Percentiles rank a stretch among this genome's conserved stretches.
phyloP scores from a whole-genome alignment of 2,888 invertebrate genomes.

The Lordiphosa andalusiaca region DNA sequence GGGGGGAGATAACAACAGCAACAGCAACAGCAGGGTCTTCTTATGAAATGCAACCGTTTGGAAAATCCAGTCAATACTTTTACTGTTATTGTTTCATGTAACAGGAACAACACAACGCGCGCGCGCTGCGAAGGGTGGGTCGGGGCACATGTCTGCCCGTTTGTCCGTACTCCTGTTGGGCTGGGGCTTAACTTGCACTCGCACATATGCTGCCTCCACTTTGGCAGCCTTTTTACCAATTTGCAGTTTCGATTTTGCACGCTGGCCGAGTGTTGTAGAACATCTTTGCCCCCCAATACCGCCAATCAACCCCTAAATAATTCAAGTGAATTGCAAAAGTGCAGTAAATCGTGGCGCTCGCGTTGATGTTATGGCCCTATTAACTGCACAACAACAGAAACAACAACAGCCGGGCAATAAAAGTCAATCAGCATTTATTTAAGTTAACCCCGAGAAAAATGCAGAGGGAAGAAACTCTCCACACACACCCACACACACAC shows the following conservation, averaged over 20 bases:
- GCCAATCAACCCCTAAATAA: conserved; percentile 41
- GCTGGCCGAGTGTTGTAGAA: conserved; percentile 30
- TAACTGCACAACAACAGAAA: conserved; percentile 38
- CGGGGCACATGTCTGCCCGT: no score
- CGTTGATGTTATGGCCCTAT: conserved; percentile 47
- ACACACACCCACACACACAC: conserved; percentile 21
- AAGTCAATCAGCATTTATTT: conserved; percentile 74
- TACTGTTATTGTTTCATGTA: conserved; percentile 73
- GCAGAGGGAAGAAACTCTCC: conserved; percentile 21
- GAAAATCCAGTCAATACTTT: conserved; percentile 75
- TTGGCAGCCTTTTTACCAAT: conserved; percentile 59
- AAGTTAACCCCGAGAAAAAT: conserved; percentile 51
- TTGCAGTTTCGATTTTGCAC: conserved; percentile 65
- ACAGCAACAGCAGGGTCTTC: conserved; percentile 31
- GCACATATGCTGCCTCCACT: conserved; percentile 54
- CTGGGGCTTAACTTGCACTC: conserved; percentile 33
- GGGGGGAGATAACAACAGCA: conserved; percentile 16
- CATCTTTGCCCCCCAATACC: conserved; percentile 20
- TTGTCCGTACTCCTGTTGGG: conserved; percentile 11
- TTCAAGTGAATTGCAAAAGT: conserved; percentile 37
- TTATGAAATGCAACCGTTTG: conserved; percentile 71
- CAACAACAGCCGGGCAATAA: conserved; percentile 49
- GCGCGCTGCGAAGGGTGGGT: background rate
- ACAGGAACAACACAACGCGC: conserved; percentile 28
- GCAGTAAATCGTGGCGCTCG: conserved; percentile 49